phyloP scores from a whole-genome alignment of 2,888 invertebrate genomes.

The Clanis bilineata region DNA sequence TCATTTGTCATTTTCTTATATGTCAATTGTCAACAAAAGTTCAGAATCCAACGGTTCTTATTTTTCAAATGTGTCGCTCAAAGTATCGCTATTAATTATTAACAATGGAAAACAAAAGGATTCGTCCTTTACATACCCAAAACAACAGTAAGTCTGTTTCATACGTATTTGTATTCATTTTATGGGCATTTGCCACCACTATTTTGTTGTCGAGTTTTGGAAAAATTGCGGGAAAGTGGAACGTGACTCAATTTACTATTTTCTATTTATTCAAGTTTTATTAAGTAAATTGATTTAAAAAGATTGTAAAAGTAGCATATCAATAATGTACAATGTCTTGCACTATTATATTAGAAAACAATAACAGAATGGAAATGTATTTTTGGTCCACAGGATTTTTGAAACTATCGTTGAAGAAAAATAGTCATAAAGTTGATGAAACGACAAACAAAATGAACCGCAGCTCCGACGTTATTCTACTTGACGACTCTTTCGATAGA shows the following conservation, averaged over 20 bases:
- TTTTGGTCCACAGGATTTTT: constrained; percentile 52
- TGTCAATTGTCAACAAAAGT: neutral
- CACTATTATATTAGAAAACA: neutral
- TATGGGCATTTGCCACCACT: too few relatives aligned
- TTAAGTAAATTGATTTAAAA: too few relatives aligned
- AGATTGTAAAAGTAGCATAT: too few relatives aligned
- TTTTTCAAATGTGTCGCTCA: neutral
- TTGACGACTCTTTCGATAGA: constrained; percentile 70
- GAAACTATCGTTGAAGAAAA: constrained; percentile 69
- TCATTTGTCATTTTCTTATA: neutral
- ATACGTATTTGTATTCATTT: too few relatives aligned
- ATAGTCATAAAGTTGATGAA: constrained; percentile 41
- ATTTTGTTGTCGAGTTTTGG: too few relatives aligned
- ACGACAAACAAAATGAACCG: constrained; percentile 44
- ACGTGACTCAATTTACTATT: neutral
- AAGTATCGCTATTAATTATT: neutral
- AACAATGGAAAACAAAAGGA: constrained; percentile 12
- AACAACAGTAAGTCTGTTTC: constrained; percentile 50
- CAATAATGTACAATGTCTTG: too few relatives aligned
- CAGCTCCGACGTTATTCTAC: constrained; percentile 59
- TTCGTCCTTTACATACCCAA: constrained; percentile 29
- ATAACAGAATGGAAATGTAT: neutral
- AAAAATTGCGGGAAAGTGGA: neutral
- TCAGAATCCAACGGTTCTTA: neutral
- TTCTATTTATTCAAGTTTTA: too few relatives aligned